Evolutionary conservation across 2,888 invertebrate genomes (phyloP).

Genomic region (Zygogramma bicolorata): DNA sequence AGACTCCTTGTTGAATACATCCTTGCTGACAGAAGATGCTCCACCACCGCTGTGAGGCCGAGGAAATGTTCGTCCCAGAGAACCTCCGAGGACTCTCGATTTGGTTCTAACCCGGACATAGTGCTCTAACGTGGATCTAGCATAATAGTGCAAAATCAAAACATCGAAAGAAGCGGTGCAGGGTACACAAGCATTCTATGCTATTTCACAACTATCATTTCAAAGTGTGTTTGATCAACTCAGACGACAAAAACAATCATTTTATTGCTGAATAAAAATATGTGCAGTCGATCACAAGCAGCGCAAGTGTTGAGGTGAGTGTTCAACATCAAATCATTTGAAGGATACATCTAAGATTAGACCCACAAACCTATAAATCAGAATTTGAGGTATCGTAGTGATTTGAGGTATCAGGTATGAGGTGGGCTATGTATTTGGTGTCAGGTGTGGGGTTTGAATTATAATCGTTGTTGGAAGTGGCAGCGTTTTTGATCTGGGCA

Average conservation of each 20-base stretch:
- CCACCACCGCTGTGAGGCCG: conserved; percentile 73
- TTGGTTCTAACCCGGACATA: conserved; percentile 73
- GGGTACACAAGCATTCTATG: conserved; percentile 65
- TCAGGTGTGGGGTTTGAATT: neutral
- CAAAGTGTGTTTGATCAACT: neutral
- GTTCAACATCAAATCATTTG: neutral
- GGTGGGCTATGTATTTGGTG: neutral
- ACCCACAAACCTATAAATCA: neutral
- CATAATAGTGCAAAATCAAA: conserved; percentile 63
- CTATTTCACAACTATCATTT: conserved; percentile 42
- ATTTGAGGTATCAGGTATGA: neutral
- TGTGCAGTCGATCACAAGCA: conserved; percentile 1
- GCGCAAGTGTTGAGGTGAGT: conserved; percentile 1
- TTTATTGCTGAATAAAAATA: conserved; percentile 1
- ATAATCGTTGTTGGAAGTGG: neutral
- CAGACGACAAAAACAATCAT: neutral
- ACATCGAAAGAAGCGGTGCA: conserved; percentile 60
- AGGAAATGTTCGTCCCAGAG: conserved; percentile 76
- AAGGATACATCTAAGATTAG: neutral
- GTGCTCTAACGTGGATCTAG: conserved; percentile 69
- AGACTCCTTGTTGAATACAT: conserved; percentile 67
- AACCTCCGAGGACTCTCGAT: conserved; percentile 75
- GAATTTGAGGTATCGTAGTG: too few relatives aligned
- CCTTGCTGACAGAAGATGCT: conserved; percentile 58
- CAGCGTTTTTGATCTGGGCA: too few relatives aligned